These are phyloP conservation scores for Drosophila kanekoi DNA, from an alignment of 2,888 invertebrate species.

Conservation along the genomic window DNA sequence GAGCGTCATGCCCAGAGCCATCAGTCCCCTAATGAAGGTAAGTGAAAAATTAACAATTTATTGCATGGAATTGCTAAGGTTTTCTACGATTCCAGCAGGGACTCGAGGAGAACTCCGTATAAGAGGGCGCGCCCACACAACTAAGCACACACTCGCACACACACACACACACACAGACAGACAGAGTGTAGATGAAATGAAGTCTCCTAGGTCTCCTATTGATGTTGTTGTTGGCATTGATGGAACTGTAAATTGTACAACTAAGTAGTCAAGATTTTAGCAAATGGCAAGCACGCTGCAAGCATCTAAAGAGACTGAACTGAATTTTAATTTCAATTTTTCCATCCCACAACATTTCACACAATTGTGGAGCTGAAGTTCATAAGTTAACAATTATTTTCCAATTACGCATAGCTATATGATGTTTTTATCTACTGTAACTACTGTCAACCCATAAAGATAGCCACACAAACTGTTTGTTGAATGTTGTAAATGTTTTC, in stretches of 20 bases:
- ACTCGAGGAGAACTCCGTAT: conserved; percentile 84
- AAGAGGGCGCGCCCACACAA: conserved; percentile 23
- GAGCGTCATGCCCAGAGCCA: conserved; percentile 81
- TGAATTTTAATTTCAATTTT: conserved; percentile 61
- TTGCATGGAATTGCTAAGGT: conserved; percentile 8
- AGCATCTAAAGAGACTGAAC: conserved; percentile 79
- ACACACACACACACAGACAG: background rate
- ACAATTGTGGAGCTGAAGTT: conserved; percentile 29
- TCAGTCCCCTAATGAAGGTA: conserved; percentile 85
- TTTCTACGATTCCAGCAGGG: conserved; percentile 74
- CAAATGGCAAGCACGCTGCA: conserved; percentile 57
- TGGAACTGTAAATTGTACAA: conserved; percentile 40
- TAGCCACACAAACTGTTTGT: conserved; percentile 44
- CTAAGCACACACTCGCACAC: background rate
- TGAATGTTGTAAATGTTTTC: conserved; percentile 58
- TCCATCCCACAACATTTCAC: conserved; percentile 9
- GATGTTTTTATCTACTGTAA: conserved; percentile 9
- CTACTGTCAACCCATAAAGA: background rate
- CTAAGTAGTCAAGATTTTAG: conserved; percentile 60
- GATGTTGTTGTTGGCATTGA: conserved; percentile 31
- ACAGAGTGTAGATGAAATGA: conserved; percentile 18
- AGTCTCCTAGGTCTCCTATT: conserved; percentile 34
- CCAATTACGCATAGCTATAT: conserved; percentile 21
- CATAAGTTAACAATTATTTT: conserved; percentile 27
- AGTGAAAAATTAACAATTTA: conserved; percentile 12